A percentile compares a stretch with the other conserved stretches of the same genome.
These are phyloP conservation scores for Reticulitermes speratus DNA, from an alignment of 1,140 invertebrate species.

Conservation along the genomic window DNA sequence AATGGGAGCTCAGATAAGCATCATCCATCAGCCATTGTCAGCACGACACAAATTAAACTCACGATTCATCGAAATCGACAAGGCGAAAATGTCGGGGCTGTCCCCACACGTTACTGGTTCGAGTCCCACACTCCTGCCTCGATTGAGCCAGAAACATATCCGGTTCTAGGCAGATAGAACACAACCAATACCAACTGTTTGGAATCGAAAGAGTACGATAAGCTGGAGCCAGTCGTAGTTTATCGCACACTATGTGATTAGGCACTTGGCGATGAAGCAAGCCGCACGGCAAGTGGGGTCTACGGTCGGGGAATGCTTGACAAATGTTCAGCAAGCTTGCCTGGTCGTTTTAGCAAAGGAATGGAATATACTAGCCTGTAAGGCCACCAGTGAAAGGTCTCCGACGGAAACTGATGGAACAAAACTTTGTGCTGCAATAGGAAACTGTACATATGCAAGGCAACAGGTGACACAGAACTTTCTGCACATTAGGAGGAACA, in stretches of 20 bases:
- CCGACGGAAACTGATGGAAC: too few relatives aligned
- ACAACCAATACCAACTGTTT: too few relatives aligned
- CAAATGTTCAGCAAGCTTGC: neutral
- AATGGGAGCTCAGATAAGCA: conserved; percentile 15
- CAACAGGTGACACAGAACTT: too few relatives aligned
- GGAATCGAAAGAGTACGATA: too few relatives aligned
- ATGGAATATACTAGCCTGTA: too few relatives aligned
- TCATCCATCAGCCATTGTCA: conserved; percentile 15
- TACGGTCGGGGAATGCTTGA: neutral
- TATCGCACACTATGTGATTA: conserved; percentile 7
- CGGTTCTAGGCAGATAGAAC: too few relatives aligned
- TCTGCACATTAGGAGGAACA: too few relatives aligned
- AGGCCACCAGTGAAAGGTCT: too few relatives aligned
- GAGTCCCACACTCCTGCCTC: neutral
- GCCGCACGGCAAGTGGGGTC: neutral
- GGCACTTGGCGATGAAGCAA: neutral
- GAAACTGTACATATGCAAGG: neutral
- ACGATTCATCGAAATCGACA: conserved; percentile 5
- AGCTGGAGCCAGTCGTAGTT: neutral
- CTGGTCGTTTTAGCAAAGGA: neutral
- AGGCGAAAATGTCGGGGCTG: neutral
- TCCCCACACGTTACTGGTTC: neutral
- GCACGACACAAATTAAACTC: conserved; percentile 18
- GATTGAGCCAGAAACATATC: too few relatives aligned
- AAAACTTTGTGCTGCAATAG: neutral